Conservation (phyloP, 30 jellyfish, hydroid and myxozoan genomes). For the Cassiopea xamachana region DNA sequence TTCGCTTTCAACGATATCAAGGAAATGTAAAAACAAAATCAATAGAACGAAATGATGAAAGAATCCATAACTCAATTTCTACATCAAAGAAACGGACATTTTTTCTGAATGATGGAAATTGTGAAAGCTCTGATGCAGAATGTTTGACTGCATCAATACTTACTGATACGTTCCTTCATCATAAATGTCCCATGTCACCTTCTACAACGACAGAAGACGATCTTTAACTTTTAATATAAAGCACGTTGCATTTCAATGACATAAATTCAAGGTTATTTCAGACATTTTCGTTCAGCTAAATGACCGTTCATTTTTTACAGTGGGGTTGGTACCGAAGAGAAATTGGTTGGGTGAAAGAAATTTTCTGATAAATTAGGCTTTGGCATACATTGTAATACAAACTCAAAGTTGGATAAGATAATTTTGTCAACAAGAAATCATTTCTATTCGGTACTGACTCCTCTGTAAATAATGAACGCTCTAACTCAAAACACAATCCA, state of each 20-base stretch:
- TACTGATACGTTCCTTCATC: slow-evolving; percentile 33
- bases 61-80: not conserved
- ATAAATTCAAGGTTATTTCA: not conserved
- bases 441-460: no score
- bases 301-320: not conserved
- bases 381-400: no score
- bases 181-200: slow-evolving; percentile 34
- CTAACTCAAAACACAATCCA: no score
- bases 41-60: not conserved
- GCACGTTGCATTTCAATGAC: not conserved
- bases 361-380: no score
- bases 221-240: not conserved
- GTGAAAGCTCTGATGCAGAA: no score
- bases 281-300: not conserved
- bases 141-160: not conserved
- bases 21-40: not conserved
- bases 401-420: no score
- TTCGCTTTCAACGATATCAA: no score
- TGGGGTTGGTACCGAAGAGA: no score
- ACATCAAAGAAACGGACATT: not conserved
- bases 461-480: no score
- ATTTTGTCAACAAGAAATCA: no score
- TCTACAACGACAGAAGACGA: not conserved
- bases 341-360: no score
- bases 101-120: not conserved